Percentiles rank a stretch among this genome's conserved stretches.
Conservation (phyloP, 2,888 invertebrate species). For the Acanthosepion pharaonis region DNA sequence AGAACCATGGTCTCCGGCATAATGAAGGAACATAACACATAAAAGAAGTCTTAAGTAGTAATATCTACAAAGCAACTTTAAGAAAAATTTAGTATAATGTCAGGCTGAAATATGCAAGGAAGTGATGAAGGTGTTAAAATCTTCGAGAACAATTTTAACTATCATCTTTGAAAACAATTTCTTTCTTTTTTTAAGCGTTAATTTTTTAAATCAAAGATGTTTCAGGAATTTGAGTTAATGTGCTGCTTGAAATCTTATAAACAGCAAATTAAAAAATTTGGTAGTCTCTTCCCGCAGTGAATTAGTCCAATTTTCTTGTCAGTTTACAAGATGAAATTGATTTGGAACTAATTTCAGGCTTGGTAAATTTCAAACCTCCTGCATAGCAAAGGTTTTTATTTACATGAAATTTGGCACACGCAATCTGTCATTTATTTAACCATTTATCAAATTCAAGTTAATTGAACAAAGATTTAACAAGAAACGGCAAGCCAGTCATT, state of each 20-base stretch:
- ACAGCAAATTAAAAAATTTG: background rate
- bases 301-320: slow-evolving; percentile 6
- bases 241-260: background rate
- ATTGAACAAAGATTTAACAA: background rate
- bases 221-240: too few relatives aligned
- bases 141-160: too few relatives aligned
- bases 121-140: too few relatives aligned
- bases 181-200: too few relatives aligned
- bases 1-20: too few relatives aligned
- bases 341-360: slow-evolving; percentile 2
- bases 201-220: too few relatives aligned
- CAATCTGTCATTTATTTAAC: background rate
- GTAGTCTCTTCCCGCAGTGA: background rate
- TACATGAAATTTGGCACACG: background rate
- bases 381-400: background rate
- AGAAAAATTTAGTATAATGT: too few relatives aligned
- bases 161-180: too few relatives aligned
- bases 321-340: background rate
- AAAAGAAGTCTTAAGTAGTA: too few relatives aligned
- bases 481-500: background rate
- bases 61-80: too few relatives aligned
- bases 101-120: too few relatives aligned
- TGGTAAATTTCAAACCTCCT: background rate
- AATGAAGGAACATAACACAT: too few relatives aligned
- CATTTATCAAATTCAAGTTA: background rate